Conservation (phyloP, 2,888 invertebrate species). For the Diogma glabrata region DNA sequence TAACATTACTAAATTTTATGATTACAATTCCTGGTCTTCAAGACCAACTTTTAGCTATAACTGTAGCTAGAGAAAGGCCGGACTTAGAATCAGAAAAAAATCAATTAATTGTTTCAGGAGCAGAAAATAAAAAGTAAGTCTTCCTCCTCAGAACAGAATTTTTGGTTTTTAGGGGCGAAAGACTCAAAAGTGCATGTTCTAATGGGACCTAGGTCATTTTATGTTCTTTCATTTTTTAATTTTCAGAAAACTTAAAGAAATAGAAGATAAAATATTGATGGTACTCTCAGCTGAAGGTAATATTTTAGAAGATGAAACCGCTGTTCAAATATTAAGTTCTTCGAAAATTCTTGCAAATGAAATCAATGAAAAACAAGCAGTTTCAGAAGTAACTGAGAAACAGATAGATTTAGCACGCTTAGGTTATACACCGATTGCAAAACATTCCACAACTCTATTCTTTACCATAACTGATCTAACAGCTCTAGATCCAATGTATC, state of each 20-base stretch:
- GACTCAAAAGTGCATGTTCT: too few relatives aligned
- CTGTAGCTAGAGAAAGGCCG: slow-evolving; percentile 83
- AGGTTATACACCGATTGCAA: slow-evolving; percentile 83
- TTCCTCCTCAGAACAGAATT: slow-evolving; percentile 29
- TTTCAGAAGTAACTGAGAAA: slow-evolving; percentile 79
- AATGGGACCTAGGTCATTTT: too few relatives aligned
- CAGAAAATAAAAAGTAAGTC: slow-evolving; percentile 51
- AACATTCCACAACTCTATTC: slow-evolving; percentile 80
- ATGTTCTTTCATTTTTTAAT: slow-evolving; percentile 14
- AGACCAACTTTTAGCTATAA: slow-evolving; percentile 80
- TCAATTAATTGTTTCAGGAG: slow-evolving; percentile 74
- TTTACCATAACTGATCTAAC: slow-evolving; percentile 85
- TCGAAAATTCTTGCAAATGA: slow-evolving; percentile 85
- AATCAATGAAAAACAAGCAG: slow-evolving; percentile 79
- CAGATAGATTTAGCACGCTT: slow-evolving; percentile 77
- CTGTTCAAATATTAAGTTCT: slow-evolving; percentile 76
- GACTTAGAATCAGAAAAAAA: slow-evolving; percentile 86
- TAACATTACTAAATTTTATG: slow-evolving; percentile 85
- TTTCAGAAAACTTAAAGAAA: slow-evolving; percentile 64
- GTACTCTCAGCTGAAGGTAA: slow-evolving; percentile 62
- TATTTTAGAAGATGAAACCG: slow-evolving; percentile 85
- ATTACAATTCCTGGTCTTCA: slow-evolving; percentile 78
- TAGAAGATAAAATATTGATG: slow-evolving; percentile 82
- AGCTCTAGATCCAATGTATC: slow-evolving; percentile 95
- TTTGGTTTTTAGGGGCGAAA: neutral